Conservation (phyloP, 2,797 vertebrate species). For the Serranus cabrilla region DNA sequence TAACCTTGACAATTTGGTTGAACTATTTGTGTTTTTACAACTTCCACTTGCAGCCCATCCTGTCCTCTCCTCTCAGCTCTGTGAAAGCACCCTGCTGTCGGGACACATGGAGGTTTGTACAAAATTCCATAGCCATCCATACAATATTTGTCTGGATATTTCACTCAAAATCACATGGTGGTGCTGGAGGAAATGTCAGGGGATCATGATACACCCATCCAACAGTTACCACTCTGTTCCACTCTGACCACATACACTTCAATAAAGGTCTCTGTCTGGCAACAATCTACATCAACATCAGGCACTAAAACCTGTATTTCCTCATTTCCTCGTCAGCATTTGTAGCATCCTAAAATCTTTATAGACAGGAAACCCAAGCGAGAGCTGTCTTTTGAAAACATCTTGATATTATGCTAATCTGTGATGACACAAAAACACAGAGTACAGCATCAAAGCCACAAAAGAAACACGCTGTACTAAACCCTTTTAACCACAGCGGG, state of each 20-base stretch:
- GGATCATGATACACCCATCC: no score
- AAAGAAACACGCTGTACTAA: constrained; percentile 18
- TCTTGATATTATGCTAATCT: constrained; percentile 12
- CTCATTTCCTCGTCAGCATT: not conserved
- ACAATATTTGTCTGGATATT: not conserved
- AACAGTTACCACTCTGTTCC: no score
- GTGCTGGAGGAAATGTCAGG: not conserved
- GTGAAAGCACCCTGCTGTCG: no score
- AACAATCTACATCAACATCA: not conserved
- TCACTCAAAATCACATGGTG: not conserved
- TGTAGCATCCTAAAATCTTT: not conserved
- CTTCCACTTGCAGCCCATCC: no score
- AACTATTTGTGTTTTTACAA: no score
- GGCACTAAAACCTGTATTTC: not conserved
- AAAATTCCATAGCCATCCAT: not conserved
- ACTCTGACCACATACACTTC: no score
- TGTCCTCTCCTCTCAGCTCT: no score
- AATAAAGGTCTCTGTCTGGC: constrained; percentile 2
- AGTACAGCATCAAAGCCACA: not conserved
- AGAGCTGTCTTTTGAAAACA: not conserved
- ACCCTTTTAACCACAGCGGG: constrained; percentile 8
- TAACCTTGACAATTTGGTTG: no score
- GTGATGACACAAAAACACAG: not conserved
- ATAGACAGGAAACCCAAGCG: not conserved
- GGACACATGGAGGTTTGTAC: no score